phyloP scores from a whole-genome alignment of 2,797 vertebrate genomes.

The Danio jaintianensis region DNA sequence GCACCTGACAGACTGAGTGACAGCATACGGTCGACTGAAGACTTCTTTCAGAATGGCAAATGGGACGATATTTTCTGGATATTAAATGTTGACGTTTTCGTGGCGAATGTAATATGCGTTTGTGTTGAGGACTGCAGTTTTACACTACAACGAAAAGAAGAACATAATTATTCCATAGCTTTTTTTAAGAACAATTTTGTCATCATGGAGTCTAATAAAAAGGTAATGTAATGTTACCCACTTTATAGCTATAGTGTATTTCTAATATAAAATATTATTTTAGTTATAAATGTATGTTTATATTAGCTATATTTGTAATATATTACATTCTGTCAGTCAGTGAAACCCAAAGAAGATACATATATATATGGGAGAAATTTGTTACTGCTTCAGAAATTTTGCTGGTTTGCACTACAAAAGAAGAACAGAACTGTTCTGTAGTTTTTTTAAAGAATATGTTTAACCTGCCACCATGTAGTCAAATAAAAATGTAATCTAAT shows the following conservation, averaged over 20 bases:
- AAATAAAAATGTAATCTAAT: too few relatives aligned
- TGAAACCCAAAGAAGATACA: too few relatives aligned
- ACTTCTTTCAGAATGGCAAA: background rate
- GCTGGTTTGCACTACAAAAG: too few relatives aligned
- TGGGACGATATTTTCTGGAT: background rate
- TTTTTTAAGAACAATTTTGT: background rate
- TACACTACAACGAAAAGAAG: background rate
- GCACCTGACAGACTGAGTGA: background rate
- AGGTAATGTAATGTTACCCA: conserved; percentile 67
- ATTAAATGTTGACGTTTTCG: background rate
- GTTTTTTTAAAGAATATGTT: too few relatives aligned
- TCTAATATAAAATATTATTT: background rate
- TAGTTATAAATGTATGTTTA: background rate
- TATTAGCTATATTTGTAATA: background rate
- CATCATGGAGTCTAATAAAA: conserved; percentile 70
- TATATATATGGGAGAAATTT: too few relatives aligned
- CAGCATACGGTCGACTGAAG: background rate
- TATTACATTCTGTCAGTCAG: too few relatives aligned
- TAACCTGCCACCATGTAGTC: too few relatives aligned
- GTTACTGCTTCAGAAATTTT: too few relatives aligned
- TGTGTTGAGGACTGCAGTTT: conserved; percentile 2
- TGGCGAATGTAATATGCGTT: background rate
- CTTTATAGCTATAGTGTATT: background rate
- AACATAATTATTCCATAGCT: background rate
- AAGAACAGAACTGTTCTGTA: too few relatives aligned